These are phyloP conservation scores for Nothura maculosa DNA, from an alignment of 2,797 vertebrate genomes.

Conservation along the genomic window DNA sequence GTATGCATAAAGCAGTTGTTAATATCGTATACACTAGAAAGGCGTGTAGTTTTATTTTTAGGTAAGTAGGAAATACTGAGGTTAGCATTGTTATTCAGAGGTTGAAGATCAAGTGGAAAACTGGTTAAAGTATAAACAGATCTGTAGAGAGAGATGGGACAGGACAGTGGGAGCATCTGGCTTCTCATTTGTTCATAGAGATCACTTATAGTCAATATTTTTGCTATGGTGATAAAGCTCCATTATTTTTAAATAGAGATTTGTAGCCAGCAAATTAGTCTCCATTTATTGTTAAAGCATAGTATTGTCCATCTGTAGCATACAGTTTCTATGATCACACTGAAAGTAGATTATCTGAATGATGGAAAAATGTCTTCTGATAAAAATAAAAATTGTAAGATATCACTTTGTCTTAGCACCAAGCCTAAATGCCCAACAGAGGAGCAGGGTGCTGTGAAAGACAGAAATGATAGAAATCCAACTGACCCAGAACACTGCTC, in stretches of 20 bases:
- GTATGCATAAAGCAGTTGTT: not conserved
- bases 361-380: not conserved
- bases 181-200: not conserved
- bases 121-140: constrained; percentile 38
- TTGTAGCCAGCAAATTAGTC: not conserved
- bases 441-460: not conserved
- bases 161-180: not conserved
- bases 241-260: not conserved
- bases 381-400: not conserved
- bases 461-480: not conserved
- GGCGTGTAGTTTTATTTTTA: not conserved
- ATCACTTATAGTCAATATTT: not conserved
- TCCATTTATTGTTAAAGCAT: not conserved
- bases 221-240: not conserved
- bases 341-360: not conserved
- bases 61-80: constrained; percentile 33
- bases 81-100: constrained; percentile 21
- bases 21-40: not conserved
- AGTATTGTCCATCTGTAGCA: not conserved
- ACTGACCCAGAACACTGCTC: not conserved
- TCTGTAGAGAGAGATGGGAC: constrained; percentile 6
- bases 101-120: constrained; percentile 63
- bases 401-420: not conserved
- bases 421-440: not conserved
- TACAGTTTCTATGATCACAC: not conserved